phyloP scores from a whole-genome alignment of 2,113 vertebrate species.

The Pheucticus melanocephalus region DNA sequence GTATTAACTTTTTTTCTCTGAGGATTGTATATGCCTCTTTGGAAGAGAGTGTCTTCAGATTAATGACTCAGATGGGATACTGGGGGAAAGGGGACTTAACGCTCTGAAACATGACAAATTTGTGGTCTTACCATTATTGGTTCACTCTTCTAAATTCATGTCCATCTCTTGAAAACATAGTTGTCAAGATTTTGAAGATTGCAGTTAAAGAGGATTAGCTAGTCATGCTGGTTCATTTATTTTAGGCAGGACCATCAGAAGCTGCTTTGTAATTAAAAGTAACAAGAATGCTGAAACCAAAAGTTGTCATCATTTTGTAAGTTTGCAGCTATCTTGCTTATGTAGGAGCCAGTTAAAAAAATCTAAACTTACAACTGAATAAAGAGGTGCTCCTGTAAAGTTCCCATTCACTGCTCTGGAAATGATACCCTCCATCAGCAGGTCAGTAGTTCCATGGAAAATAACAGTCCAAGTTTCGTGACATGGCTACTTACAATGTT shows the following conservation, averaged over 20 bases:
- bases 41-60: background rate
- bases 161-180: background rate
- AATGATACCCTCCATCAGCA: constrained; percentile 6
- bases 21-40: background rate
- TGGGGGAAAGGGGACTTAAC: background rate
- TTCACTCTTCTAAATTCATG: background rate
- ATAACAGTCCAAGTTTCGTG: background rate
- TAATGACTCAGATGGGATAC: background rate
- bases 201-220: background rate
- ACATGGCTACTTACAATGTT: background rate
- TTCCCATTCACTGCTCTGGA: constrained; percentile 20
- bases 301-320: background rate
- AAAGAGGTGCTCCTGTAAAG: constrained; percentile 22
- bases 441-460: constrained; percentile 6
- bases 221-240: background rate
- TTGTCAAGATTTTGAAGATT: background rate
- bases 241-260: background rate
- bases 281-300: background rate
- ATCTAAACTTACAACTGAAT: constrained; percentile 19
- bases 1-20: background rate
- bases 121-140: background rate
- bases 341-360: constrained; percentile 5
- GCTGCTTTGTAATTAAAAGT: background rate
- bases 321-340: constrained; percentile 6
- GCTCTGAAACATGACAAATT: background rate